Evolutionary conservation across 1,140 invertebrate species (phyloP).

Genomic region (Panonychus citri): DNA sequence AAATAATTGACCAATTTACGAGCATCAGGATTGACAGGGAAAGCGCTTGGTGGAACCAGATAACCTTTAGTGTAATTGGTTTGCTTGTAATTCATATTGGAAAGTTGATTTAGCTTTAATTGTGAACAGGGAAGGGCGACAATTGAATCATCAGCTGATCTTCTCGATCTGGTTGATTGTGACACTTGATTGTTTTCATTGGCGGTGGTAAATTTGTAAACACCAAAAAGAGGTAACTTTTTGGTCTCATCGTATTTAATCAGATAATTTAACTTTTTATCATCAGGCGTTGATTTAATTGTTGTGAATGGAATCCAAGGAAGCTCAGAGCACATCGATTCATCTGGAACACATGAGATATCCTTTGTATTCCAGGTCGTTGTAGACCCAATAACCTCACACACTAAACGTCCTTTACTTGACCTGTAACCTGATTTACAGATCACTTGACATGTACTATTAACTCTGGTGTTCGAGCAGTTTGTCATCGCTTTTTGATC

Average conservation of each 20-base stretch:
- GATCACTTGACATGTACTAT: background rate
- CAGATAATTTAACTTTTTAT: background rate
- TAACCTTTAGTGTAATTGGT: background rate
- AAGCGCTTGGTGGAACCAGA: background rate
- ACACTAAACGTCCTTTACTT: background rate
- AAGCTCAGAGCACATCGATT: background rate
- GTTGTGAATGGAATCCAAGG: background rate
- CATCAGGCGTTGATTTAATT: background rate
- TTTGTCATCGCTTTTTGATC: background rate
- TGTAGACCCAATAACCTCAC: background rate
- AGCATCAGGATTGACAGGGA: background rate
- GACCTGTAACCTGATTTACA: background rate
- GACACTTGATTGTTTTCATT: background rate
- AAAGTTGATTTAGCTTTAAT: background rate
- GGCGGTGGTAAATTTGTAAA: background rate
- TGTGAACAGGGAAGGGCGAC: background rate
- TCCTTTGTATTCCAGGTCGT: background rate
- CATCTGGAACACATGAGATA: background rate
- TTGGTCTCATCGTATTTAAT: background rate
- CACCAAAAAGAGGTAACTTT: background rate
- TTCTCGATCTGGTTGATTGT: background rate
- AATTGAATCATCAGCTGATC: background rate
- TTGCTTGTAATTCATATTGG: background rate
- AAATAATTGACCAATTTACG: background rate
- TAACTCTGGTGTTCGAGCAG: background rate